Conservation (phyloP, 2,797 vertebrate genomes). For the Chaetodon trifasciatus region DNA sequence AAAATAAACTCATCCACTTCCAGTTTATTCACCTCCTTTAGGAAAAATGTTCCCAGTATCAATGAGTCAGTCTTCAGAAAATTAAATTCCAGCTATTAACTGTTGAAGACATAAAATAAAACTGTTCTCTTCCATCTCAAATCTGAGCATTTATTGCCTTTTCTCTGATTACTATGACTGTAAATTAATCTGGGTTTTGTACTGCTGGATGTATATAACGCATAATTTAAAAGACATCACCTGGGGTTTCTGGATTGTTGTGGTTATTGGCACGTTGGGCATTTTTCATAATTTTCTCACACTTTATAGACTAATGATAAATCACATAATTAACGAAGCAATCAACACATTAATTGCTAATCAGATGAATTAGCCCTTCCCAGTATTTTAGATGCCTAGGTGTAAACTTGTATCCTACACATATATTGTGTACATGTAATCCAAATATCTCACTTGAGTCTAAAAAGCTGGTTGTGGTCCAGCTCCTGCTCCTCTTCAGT, state of each 20-base stretch:
- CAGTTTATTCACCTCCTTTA: neutral
- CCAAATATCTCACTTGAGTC: constrained; percentile 86
- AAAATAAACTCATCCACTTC: neutral
- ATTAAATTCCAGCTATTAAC: neutral
- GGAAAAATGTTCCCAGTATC: neutral
- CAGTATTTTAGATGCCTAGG: neutral
- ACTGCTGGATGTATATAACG: neutral
- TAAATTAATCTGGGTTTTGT: neutral
- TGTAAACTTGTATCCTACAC: neutral
- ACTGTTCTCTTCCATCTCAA: neutral
- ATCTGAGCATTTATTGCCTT: neutral
- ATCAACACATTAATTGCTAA: neutral
- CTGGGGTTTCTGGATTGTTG: neutral
- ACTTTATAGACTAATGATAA: neutral
- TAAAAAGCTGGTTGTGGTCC: constrained; percentile 89
- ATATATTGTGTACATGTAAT: neutral
- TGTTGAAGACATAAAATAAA: neutral
- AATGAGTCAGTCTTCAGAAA: neutral
- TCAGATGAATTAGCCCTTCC: neutral
- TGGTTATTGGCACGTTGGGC: neutral
- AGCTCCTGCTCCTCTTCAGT: constrained; percentile 91
- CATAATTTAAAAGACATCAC: neutral
- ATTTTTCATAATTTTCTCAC: neutral
- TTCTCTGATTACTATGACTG: neutral
- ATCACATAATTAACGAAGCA: neutral